These are phyloP conservation scores for Pelodiscus sinensis DNA, from an alignment of 2,113 vertebrate genomes.

Conservation along the genomic window DNA sequence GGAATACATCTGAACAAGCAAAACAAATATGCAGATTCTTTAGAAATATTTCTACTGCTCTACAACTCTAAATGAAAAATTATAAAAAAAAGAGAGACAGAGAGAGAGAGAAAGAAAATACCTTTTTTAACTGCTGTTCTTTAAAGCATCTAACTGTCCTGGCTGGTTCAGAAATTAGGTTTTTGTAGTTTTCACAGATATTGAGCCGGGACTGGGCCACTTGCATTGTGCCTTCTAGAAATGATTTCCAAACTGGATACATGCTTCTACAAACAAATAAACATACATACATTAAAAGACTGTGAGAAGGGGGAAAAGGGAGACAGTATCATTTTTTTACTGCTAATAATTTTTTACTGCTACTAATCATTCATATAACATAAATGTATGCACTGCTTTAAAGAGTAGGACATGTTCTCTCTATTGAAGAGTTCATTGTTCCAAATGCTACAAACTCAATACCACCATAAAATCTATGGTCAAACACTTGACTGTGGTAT, in stretches of 20 bases:
- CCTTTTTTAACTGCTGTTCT: conserved; percentile 97
- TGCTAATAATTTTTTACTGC: background rate
- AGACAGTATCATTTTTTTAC: background rate
- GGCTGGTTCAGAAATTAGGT: conserved; percentile 93
- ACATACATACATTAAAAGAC: conserved; percentile 24
- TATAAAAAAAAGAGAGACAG: background rate
- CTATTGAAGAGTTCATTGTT: background rate
- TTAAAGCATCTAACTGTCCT: conserved; percentile 94
- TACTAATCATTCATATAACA: background rate
- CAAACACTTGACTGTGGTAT: background rate
- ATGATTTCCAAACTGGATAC: conserved; percentile 96
- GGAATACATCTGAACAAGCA: fast-evolving
- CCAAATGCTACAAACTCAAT: background rate
- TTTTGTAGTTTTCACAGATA: conserved; percentile 96
- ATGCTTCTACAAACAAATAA: conserved; percentile 86
- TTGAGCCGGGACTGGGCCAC: conserved; percentile 96
- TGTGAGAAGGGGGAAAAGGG: background rate
- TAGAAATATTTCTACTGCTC: background rate
- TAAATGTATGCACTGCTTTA: background rate
- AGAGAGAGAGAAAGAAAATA: conserved; percentile 51
- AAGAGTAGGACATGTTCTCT: background rate
- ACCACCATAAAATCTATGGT: background rate
- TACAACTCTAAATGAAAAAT: background rate
- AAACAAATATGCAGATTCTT: fast-evolving
- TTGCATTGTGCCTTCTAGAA: conserved; percentile 94